phyloP scores from a whole-genome alignment of 2,113 vertebrate species.

The Dipodomys spectabilis region DNA sequence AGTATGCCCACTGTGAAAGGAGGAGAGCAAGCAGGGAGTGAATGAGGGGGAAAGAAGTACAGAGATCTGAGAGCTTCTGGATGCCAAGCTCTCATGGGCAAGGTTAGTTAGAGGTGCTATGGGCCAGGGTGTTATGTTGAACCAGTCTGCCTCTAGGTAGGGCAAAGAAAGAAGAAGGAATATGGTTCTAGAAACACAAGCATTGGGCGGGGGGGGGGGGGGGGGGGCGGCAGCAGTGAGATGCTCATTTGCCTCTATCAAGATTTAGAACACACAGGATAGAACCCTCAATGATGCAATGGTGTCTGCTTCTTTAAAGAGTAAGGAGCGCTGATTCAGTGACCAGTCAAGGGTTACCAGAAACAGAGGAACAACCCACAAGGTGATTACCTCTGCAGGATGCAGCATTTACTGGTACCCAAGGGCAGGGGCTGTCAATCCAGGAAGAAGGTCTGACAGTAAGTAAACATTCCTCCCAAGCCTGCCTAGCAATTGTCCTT shows the following conservation, averaged over 20 bases:
- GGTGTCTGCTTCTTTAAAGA: background rate
- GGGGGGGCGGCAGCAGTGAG: rapidly evolving
- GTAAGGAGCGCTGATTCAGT: too few relatives aligned
- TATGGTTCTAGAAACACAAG: background rate
- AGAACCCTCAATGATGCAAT: rapidly evolving
- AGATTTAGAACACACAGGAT: background rate
- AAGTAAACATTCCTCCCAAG: background rate
- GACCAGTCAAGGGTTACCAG: background rate
- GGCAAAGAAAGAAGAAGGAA: background rate
- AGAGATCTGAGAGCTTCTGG: background rate
- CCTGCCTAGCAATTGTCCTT: background rate
- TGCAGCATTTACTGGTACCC: background rate
- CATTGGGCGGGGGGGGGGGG: background rate
- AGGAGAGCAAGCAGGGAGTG: background rate
- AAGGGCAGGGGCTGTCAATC: background rate
- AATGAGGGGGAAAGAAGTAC: background rate
- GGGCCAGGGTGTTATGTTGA: background rate
- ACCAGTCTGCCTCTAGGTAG: too few relatives aligned
- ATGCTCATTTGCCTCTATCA: background rate
- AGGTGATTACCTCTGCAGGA: rapidly evolving
- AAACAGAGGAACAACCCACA: background rate
- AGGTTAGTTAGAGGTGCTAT: background rate
- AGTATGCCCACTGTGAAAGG: too few relatives aligned
- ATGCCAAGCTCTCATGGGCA: background rate
- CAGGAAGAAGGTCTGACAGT: background rate